Conservation (phyloP, 2,113 vertebrate genomes). For the Candoia aspera region DNA sequence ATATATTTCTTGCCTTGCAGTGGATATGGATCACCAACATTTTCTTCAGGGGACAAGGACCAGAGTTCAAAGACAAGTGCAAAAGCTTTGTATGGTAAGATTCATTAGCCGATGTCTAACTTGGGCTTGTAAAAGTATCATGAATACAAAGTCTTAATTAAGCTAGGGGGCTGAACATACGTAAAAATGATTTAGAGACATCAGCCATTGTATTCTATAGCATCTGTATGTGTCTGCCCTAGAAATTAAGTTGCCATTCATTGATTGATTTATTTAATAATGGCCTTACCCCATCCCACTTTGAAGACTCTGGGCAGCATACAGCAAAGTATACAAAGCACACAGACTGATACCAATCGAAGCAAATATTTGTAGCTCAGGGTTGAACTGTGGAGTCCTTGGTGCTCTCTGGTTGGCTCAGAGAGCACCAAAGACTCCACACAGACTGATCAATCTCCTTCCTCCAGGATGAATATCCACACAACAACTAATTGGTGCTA, state of each 20-base stretch:
- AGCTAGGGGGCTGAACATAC: background rate
- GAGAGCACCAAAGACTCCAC: too few species aligned
- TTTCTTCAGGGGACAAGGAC: conserved; percentile 73
- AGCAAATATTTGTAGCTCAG: too few species aligned
- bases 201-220: background rate
- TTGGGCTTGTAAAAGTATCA: background rate
- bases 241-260: background rate
- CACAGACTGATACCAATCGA: too few species aligned
- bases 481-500: background rate
- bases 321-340: background rate
- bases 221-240: background rate
- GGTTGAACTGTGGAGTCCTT: too few species aligned
- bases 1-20: conserved; percentile 64
- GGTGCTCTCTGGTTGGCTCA: too few species aligned
- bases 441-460: background rate
- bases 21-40: conserved; percentile 75
- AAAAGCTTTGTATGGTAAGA: conserved; percentile 80
- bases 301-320: background rate
- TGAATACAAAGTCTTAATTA: conserved; percentile 15
- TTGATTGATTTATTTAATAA: background rate
- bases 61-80: conserved; percentile 74
- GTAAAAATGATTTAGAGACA: background rate
- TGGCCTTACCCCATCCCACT: background rate
- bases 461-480: background rate
- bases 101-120: background rate